Evolutionary conservation across 1,140 invertebrate species (phyloP), one percentile per base, ranked within the genome.

Genomic region (Nephila pilipes): DNA sequence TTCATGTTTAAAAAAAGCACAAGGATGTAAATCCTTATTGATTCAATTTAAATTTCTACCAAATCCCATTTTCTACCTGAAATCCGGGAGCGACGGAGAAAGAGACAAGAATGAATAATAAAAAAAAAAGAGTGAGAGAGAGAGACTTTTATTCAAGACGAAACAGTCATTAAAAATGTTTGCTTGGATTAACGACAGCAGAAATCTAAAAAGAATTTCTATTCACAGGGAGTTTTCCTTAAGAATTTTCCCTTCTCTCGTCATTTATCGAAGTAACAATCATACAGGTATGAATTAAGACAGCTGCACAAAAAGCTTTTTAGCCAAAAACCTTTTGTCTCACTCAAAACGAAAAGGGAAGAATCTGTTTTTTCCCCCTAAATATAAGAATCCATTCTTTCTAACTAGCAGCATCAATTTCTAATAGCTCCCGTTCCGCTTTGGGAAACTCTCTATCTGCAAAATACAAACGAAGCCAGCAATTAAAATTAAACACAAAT

Each of bases 131-230:
- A 20, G 1, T 60, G 12, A 46, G 12, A 46, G 6, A 14, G n/a
- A 3, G 1, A 32, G n/a, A 25, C 5, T 75, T 75, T 36, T 29
- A 75, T 75, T 29, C 69, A 46, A 46, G 14, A 22, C 36, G 79
- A 81, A 81, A 81, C 79, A 46, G 20, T 85, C 83, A 85, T 85
- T 85, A 85, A 85, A 85, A 85, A 85, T 85, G 29, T 58, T 85
- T 85, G 83, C 80, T 22, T 83, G 38, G 80, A 83, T 83, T 83
- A 83, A 46, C 18, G 79, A 81, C 46, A 25, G 63, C 63, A 12
- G n/a, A 25, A 65, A 65, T 25, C n/a, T 25, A 65, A 65, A 65
- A 65, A 65, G 25, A 25, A n/a, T 20, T 60, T 60, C 22, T 18
- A 60, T 60, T 60, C 58, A 60, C 58, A 20, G 22, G 22, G 20